phyloP scores from a whole-genome alignment of 1,140 invertebrate species.

The Colletes latitarsis region DNA sequence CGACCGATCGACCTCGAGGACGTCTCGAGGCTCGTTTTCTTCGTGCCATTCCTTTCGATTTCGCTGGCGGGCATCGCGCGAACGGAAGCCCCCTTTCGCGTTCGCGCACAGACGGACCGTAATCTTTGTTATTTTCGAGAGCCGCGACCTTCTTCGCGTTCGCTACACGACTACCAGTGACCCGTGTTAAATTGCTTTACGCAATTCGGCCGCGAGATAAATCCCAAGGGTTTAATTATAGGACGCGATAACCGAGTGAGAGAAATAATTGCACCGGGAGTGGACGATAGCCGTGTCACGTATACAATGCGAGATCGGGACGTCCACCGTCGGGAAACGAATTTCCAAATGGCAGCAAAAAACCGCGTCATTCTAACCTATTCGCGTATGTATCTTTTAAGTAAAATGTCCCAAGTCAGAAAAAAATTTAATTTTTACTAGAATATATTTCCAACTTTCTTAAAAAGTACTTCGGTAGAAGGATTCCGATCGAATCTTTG shows the following conservation, averaged over 20 bases:
- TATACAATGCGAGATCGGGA: conserved; percentile 5
- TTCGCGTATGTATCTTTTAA: too few species aligned
- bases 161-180: conserved; percentile 16
- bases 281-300: neutral
- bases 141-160: conserved; percentile 26
- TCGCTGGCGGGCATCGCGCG: conserved; percentile 6
- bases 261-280: conserved; percentile 52
- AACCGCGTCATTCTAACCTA: too few species aligned
- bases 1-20: conserved; percentile 7
- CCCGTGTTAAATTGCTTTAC: conserved; percentile 59
- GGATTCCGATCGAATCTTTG: too few species aligned
- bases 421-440: too few species aligned
- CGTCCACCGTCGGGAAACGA: neutral
- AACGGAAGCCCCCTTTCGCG: neutral
- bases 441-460: too few species aligned
- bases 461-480: too few species aligned
- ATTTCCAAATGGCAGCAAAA: too few species aligned
- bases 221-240: conserved; percentile 59
- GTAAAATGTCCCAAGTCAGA: too few species aligned
- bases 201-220: conserved; percentile 60
- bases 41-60: conserved; percentile 15
- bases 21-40: conserved; percentile 4
- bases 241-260: conserved; percentile 45
- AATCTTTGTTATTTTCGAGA: conserved; percentile 35
- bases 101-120: neutral